phyloP scores from a whole-genome alignment of 1,140 invertebrate species.

The Drosophila malerkotliana region DNA sequence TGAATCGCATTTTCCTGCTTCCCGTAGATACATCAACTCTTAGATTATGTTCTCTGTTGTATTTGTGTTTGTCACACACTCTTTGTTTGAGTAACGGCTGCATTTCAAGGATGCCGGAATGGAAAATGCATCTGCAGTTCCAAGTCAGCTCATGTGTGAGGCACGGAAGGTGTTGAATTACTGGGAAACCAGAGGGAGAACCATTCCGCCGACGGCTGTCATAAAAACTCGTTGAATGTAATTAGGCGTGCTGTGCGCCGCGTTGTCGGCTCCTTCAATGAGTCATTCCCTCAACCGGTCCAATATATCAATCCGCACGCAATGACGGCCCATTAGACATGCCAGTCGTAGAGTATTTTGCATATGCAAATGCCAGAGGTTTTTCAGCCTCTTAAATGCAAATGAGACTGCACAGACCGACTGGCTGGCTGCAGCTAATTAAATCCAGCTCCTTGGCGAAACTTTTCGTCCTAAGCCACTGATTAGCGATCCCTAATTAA shows the following conservation, averaged over 20 bases:
- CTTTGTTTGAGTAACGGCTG: constrained; percentile 47
- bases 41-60: not conserved
- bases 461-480: constrained; percentile 25
- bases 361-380: constrained; percentile 34
- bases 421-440: constrained; percentile 27
- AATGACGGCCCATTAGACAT: constrained; percentile 47
- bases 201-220: constrained; percentile 33
- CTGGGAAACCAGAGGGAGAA: constrained; percentile 14
- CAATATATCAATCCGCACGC: constrained; percentile 52
- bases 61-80: constrained; percentile 10
- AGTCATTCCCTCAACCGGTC: constrained; percentile 48
- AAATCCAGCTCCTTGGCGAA: constrained; percentile 22
- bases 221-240: constrained; percentile 66
- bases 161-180: constrained; percentile 58
- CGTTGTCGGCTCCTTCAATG: constrained; percentile 48
- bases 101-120: constrained; percentile 7
- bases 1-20: constrained; percentile 19
- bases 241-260: constrained; percentile 61
- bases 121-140: constrained; percentile 36
- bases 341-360: constrained; percentile 18
- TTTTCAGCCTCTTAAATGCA: constrained; percentile 23
- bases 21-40: too few relatives aligned
- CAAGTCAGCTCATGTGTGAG: constrained; percentile 21
- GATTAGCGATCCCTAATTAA: constrained; percentile 48
- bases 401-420: constrained; percentile 9